Percentiles rank a stretch among this genome's conserved stretches.
Evolutionary conservation across 37 sponge, comb jelly and placozoan genomes (phyloP).

Genomic region (Eunapius fragilis): DNA sequence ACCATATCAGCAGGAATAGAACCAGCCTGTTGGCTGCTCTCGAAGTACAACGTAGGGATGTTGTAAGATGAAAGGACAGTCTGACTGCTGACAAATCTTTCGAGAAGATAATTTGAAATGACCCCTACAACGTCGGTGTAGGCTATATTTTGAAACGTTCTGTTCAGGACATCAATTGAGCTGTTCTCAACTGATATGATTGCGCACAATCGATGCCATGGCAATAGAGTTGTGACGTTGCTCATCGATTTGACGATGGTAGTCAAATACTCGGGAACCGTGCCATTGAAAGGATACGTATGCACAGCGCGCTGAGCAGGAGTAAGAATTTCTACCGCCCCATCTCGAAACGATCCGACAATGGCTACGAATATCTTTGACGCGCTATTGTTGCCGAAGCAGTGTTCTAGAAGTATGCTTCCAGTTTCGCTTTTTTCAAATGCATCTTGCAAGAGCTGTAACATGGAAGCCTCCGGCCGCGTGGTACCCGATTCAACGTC

Average conservation of each 20-base stretch:
- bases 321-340: not conserved
- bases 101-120: not conserved
- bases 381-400: not conserved
- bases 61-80: not conserved
- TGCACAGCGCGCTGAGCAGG: not conserved
- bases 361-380: not conserved
- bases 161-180: not conserved
- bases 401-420: not conserved
- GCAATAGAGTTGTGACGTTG: not conserved
- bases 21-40: not conserved
- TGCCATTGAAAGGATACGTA: not conserved
- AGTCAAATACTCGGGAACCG: not conserved
- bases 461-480: not conserved
- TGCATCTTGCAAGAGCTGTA: not conserved
- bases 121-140: not conserved
- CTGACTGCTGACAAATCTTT: not conserved
- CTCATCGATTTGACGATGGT: not conserved
- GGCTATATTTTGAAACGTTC: not conserved
- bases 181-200: not conserved
- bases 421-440: not conserved
- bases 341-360: not conserved
- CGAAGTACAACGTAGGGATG: not conserved
- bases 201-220: not conserved
- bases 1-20: not conserved
- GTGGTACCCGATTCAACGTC: not conserved